These are phyloP conservation scores for Eupithecia exiguata DNA, from an alignment of 2,888 invertebrate species.

Conservation along the genomic window DNA sequence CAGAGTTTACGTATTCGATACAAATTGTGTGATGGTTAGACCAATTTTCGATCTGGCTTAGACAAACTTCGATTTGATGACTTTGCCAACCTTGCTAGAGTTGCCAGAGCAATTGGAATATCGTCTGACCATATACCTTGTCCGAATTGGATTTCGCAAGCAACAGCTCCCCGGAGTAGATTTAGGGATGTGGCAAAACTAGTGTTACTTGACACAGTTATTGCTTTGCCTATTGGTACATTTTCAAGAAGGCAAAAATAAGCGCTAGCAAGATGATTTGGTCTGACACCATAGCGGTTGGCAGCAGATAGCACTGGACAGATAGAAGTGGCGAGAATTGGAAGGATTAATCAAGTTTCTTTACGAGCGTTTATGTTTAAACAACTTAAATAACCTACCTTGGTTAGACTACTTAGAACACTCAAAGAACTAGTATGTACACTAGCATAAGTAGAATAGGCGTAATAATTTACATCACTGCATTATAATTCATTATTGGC, in stretches of 20 bases:
- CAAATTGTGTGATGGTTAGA: background rate
- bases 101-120: conserved; percentile 25
- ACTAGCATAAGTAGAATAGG: too few relatives aligned
- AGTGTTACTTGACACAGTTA: background rate
- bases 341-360: too few relatives aligned
- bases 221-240: background rate
- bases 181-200: conserved; percentile 16
- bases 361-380: too few relatives aligned
- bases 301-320: background rate
- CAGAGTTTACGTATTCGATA: background rate
- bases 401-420: too few relatives aligned
- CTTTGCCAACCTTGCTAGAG: conserved; percentile 21
- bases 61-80: conserved; percentile 21
- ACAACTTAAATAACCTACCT: too few relatives aligned
- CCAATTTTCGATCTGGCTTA: background rate
- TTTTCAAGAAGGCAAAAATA: background rate
- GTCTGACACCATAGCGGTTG: background rate
- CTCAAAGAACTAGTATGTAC: too few relatives aligned
- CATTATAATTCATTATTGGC: too few relatives aligned
- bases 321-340: background rate
- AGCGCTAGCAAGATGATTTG: background rate
- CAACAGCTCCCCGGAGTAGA: conserved; percentile 29
- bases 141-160: conserved; percentile 35
- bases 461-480: too few relatives aligned
- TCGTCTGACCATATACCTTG: conserved; percentile 31